Percentiles rank a stretch among this genome's conserved stretches.
These are phyloP conservation scores for Numida meleagris DNA, from an alignment of 2,113 vertebrate species.

Conservation along the genomic window DNA sequence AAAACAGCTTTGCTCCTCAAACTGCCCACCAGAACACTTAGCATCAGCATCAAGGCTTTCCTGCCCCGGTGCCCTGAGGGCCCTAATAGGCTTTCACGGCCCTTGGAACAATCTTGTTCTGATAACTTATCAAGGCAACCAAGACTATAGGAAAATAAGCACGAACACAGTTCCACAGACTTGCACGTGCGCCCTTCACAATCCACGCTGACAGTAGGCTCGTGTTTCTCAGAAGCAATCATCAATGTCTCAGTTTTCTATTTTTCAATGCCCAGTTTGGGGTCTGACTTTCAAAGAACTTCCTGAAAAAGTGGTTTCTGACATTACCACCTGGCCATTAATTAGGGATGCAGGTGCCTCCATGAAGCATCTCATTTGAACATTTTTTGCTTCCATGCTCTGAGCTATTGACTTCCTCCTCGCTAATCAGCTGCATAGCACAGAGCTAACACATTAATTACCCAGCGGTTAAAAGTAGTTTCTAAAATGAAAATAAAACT, in stretches of 20 bases:
- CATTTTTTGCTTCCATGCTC: background rate
- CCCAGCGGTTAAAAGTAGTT: background rate
- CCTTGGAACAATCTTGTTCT: background rate
- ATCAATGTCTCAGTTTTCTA: background rate
- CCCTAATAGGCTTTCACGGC: background rate
- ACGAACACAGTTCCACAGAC: background rate
- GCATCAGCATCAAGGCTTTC: background rate
- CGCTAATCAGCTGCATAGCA: background rate
- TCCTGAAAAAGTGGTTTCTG: constrained; percentile 56
- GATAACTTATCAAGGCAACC: background rate
- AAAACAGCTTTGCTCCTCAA: background rate
- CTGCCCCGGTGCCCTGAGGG: background rate
- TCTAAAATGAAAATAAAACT: constrained; percentile 35
- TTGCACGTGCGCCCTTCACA: background rate
- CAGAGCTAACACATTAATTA: background rate
- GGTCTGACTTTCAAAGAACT: constrained; percentile 63
- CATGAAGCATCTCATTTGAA: background rate
- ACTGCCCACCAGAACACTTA: background rate
- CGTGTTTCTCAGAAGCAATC: background rate
- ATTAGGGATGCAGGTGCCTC: constrained; percentile 39
- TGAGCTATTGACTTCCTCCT: background rate
- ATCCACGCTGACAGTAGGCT: background rate
- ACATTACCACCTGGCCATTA: background rate
- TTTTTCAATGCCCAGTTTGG: constrained; percentile 8
- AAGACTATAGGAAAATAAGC: background rate